Evolutionary conservation across 2,113 vertebrate species (phyloP).

Genomic region (Bucco capensis): DNA sequence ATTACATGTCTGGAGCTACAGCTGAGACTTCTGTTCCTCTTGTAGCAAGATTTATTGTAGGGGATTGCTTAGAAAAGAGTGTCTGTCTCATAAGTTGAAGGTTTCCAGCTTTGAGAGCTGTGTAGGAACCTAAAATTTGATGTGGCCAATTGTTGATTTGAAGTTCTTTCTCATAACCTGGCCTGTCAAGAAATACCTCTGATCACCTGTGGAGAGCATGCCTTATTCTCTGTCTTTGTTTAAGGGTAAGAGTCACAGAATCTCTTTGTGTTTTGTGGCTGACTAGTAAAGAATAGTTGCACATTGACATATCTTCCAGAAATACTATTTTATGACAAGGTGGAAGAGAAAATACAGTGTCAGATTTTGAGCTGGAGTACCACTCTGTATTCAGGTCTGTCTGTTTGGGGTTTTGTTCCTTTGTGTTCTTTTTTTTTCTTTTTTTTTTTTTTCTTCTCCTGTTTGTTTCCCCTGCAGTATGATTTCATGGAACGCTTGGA

Average conservation of each 20-base stretch:
- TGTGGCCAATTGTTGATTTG: background rate
- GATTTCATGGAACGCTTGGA: conserved; percentile 99
- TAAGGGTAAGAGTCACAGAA: background rate
- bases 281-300: background rate
- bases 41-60: background rate
- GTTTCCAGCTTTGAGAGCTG: background rate
- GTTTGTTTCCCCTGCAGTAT: conserved; percentile 74
- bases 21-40: background rate
- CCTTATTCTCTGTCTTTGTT: background rate
- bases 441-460: background rate
- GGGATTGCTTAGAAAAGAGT: background rate
- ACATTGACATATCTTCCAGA: background rate
- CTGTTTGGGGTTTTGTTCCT: background rate
- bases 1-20: background rate
- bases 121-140: background rate
- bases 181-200: background rate
- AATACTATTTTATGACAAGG: background rate
- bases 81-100: background rate
- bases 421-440: background rate
- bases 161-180: background rate
- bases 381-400: background rate
- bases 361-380: background rate
- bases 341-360: background rate
- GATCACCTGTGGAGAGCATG: background rate
- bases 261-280: background rate